phyloP scores from a whole-genome alignment of 2,888 invertebrate species.

The Clanis bilineata region DNA sequence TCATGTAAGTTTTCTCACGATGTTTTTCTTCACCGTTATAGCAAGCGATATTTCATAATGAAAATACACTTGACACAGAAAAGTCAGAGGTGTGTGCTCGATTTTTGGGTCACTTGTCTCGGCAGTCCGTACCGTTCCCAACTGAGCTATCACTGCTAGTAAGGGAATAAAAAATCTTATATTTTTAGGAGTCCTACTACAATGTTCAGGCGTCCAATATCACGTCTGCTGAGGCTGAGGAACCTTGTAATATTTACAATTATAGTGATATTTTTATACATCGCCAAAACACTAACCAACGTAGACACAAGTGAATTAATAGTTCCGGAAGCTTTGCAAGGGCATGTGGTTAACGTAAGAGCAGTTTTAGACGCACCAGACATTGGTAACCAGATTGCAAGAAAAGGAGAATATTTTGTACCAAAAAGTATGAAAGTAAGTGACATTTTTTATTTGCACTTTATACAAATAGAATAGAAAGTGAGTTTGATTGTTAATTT shows the following conservation, averaged over 20 bases:
- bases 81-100: no score
- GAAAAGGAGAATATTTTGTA: constrained; percentile 43
- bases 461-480: neutral
- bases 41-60: no score
- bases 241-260: constrained; percentile 57
- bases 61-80: no score
- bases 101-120: no score
- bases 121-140: no score
- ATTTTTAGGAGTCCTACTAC: constrained; percentile 30
- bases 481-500: no score
- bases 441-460: neutral
- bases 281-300: constrained; percentile 41
- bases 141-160: no score
- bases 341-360: constrained; percentile 20
- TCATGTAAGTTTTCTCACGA: no score
- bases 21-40: no score
- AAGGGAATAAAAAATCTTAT: no score
- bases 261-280: constrained; percentile 51
- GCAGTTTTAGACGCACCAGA: constrained; percentile 6
- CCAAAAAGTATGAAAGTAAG: constrained; percentile 55
- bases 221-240: constrained; percentile 54
- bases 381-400: constrained; percentile 11
- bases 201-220: constrained; percentile 45
- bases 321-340: constrained; percentile 25
- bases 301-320: constrained; percentile 27